Percentiles rank a stretch among this genome's conserved stretches.
These are phyloP conservation scores for Yponomeuta malinellus DNA, from an alignment of 2,888 invertebrate species.

Conservation along the genomic window DNA sequence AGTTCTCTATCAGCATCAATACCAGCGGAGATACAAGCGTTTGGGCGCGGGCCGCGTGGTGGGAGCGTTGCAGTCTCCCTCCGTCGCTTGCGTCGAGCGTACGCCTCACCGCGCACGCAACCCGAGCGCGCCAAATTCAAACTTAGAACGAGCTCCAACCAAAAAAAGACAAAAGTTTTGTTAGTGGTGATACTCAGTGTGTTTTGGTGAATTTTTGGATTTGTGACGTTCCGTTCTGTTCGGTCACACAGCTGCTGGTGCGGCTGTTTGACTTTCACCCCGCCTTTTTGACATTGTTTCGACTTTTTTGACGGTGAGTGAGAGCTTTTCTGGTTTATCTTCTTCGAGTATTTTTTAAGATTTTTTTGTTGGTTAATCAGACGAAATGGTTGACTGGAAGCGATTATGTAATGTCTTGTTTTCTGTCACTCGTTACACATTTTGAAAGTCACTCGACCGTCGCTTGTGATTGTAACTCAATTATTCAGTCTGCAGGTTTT, in stretches of 20 bases:
- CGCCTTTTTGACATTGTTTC: slow-evolving; percentile 36
- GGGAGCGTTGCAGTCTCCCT: slow-evolving; percentile 69
- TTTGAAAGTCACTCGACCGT: slow-evolving; percentile 2
- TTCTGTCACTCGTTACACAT: slow-evolving; percentile 8
- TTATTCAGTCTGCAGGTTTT: background rate
- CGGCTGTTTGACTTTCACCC: slow-evolving; percentile 42
- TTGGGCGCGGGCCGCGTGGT: slow-evolving; percentile 53
- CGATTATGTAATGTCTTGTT: slow-evolving; percentile 29
- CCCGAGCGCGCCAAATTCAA: slow-evolving; percentile 48
- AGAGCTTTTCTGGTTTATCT: slow-evolving; percentile 34
- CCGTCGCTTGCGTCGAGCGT: slow-evolving; percentile 60
- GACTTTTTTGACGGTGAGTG: slow-evolving; percentile 62
- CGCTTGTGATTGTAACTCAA: background rate
- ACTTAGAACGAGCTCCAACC: slow-evolving; percentile 20
- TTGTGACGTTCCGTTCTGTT: background rate
- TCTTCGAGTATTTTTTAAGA: slow-evolving; percentile 43
- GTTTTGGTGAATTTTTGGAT: slow-evolving; percentile 21
- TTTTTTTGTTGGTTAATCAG: slow-evolving; percentile 25
- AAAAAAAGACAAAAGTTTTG: slow-evolving; percentile 3
- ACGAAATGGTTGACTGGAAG: slow-evolving; percentile 42
- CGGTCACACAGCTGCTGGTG: slow-evolving; percentile 25
- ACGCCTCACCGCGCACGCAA: slow-evolving; percentile 48
- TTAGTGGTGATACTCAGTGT: background rate
- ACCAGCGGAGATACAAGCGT: slow-evolving; percentile 47
- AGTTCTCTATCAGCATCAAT: background rate